phyloP scores from a whole-genome alignment of 2,797 vertebrate species.

The Molothrus ater region DNA sequence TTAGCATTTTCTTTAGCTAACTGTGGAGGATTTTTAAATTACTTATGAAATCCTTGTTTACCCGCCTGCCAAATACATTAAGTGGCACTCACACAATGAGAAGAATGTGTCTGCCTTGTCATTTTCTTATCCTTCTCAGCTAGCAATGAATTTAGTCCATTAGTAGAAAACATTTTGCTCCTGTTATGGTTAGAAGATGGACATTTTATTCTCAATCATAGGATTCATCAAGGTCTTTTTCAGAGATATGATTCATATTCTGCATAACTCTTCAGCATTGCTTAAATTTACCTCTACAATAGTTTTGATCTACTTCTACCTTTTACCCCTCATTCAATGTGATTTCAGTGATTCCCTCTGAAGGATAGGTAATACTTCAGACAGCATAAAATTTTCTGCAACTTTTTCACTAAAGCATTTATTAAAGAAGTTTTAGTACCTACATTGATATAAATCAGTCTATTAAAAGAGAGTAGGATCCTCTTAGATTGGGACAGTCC shows the following conservation, averaged over 20 bases:
- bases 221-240: neutral
- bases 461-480: neutral
- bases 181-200: neutral
- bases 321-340: neutral
- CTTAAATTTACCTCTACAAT: neutral
- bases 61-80: rapidly evolving
- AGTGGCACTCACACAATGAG: neutral
- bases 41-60: neutral
- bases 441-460: neutral
- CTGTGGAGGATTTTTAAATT: neutral
- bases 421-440: neutral
- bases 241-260: neutral
- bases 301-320: neutral
- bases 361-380: neutral
- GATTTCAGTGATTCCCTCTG: neutral
- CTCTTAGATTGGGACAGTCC: neutral
- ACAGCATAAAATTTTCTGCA: neutral
- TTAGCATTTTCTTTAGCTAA: neutral
- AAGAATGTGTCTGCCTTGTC: neutral
- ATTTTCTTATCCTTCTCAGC: neutral
- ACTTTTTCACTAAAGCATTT: neutral
- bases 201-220: neutral
- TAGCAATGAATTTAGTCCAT: neutral
- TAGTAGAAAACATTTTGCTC: neutral
- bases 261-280: neutral